phyloP scores from a whole-genome alignment of 2,797 vertebrate genomes.

The Siniperca undulata region DNA sequence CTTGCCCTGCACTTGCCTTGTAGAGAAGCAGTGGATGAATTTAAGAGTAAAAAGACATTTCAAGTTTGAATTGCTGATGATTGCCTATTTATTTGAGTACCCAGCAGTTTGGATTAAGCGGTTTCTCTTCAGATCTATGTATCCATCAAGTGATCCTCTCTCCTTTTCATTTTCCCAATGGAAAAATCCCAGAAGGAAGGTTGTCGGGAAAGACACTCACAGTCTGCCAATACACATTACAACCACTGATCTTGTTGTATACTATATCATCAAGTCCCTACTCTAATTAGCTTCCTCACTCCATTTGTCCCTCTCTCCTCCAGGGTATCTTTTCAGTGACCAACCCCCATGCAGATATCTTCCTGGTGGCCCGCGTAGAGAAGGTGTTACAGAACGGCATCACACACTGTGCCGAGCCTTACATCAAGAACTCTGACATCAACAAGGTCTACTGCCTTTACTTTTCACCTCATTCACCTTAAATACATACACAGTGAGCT shows the following conservation, averaged over 20 bases:
- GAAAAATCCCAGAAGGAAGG: neutral
- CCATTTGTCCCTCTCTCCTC: neutral
- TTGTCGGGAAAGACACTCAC: neutral
- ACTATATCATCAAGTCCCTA: neutral
- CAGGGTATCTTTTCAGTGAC: conserved; percentile 97
- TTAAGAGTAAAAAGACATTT: conserved; percentile 1
- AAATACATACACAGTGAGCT: neutral
- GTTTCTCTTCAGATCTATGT: neutral
- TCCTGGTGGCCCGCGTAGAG: conserved; percentile 94
- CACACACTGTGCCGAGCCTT: conserved; percentile 94
- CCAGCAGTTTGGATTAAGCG: neutral
- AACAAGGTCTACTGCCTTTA: conserved; percentile 85
- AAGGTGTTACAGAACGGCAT: conserved; percentile 99
- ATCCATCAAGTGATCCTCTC: neutral
- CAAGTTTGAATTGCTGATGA: neutral
- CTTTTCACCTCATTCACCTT: neutral
- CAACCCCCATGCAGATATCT: conserved; percentile 93
- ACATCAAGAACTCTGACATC: conserved; percentile 93
- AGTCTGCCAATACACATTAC: neutral
- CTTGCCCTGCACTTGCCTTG: conserved; percentile 43
- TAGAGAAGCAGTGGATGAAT: conserved; percentile 10
- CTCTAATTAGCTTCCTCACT: neutral
- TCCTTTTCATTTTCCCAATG: neutral
- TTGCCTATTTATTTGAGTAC: neutral
- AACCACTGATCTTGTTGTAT: neutral